A percentile compares a stretch with the other conserved stretches of the same genome.
phyloP scores from a whole-genome alignment of 2,888 invertebrate genomes.

The Allacma fusca region DNA sequence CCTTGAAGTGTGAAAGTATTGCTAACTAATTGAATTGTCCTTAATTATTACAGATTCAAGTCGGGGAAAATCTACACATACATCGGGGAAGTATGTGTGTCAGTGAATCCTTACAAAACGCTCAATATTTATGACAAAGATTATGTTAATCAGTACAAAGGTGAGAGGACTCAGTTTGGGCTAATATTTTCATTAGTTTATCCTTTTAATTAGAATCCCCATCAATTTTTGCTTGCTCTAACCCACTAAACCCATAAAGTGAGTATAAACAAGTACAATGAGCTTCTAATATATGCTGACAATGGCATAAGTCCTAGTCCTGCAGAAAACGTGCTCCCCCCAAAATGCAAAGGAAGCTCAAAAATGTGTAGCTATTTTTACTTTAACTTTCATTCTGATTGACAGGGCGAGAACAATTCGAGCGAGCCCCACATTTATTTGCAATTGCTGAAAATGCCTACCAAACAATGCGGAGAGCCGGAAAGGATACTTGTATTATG shows the following conservation, averaged over 20 bases:
- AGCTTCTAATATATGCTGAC: no score
- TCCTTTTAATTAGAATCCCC: background rate
- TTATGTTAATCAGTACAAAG: slow-evolving; percentile 88
- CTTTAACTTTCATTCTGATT: background rate
- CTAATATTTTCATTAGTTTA: background rate
- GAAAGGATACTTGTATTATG: slow-evolving; percentile 94
- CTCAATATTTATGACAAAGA: slow-evolving; percentile 90
- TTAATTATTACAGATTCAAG: slow-evolving; percentile 76
- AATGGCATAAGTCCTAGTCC: no score
- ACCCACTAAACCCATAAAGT: no score
- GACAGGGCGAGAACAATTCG: slow-evolving; percentile 89
- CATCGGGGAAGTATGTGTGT: slow-evolving; percentile 97
- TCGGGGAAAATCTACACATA: slow-evolving; percentile 95
- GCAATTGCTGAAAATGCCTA: slow-evolving; percentile 97
- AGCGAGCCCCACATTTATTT: slow-evolving; percentile 95
- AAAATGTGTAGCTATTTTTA: no score
- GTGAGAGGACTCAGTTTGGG: slow-evolving; percentile 63
- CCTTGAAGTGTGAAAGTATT: no score
- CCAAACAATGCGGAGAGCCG: slow-evolving; percentile 87
- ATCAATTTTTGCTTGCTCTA: no score
- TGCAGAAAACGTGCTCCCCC: no score
- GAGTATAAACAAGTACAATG: no score
- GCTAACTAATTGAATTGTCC: no score
- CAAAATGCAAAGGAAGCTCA: no score
- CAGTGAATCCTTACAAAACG: slow-evolving; percentile 94